phyloP scores from a whole-genome alignment of 2,113 vertebrate genomes.

The Nannospalax galili region DNA sequence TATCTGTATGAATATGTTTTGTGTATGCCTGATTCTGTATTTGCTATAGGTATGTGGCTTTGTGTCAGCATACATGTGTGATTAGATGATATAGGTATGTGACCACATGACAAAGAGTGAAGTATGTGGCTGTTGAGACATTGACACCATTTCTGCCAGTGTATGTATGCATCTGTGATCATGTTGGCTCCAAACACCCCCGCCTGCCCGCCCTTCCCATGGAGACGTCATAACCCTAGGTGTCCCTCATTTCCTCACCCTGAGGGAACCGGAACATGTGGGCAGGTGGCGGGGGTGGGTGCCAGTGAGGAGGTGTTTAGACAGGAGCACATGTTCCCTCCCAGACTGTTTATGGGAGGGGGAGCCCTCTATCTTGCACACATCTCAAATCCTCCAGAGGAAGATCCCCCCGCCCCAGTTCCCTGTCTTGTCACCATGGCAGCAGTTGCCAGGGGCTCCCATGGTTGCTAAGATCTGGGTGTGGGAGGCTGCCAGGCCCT shows the following conservation, averaged over 20 bases:
- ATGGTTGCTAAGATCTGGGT: conserved; percentile 79
- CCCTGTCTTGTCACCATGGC: conserved; percentile 78
- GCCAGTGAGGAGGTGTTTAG: conserved; percentile 74
- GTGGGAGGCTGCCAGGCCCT: conserved; percentile 78
- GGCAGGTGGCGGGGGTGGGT: conserved; percentile 48
- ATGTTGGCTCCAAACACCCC: conserved; percentile 50
- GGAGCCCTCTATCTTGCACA: conserved; percentile 37
- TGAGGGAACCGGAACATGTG: conserved; percentile 73
- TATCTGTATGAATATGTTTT: conserved; percentile 6
- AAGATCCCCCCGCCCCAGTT: conserved; percentile 59
- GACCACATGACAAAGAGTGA: neutral
- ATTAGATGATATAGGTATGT: neutral
- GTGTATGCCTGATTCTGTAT: conserved; percentile 24
- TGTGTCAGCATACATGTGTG: conserved; percentile 38
- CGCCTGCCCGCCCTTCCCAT: conserved; percentile 20
- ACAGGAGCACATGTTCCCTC: conserved; percentile 64
- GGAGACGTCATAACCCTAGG: conserved; percentile 72
- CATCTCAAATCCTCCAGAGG: conserved; percentile 57
- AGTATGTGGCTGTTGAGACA: neutral
- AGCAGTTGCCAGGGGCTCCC: conserved; percentile 80
- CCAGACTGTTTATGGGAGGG: conserved; percentile 66
- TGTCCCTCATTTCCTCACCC: conserved; percentile 77
- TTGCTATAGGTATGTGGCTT: conserved; percentile 25
- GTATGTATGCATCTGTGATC: conserved; percentile 28
- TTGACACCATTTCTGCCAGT: conserved; percentile 37